Evolutionary conservation across 2,797 vertebrate genomes (phyloP).

Genomic region (Chrosomus eos): DNA sequence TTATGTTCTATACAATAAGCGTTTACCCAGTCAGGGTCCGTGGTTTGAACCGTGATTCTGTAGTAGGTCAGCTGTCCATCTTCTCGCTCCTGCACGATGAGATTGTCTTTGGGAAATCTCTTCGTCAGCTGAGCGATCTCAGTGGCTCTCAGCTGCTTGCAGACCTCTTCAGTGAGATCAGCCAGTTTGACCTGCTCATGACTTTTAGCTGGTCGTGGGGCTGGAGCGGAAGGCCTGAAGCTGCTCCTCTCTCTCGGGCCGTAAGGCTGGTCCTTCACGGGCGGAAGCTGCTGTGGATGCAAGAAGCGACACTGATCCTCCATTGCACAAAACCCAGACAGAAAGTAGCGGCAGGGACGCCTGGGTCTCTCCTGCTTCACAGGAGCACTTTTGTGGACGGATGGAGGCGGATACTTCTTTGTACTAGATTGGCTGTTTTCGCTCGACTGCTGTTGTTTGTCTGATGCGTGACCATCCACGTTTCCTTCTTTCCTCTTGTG

Average conservation of each 20-base stretch:
- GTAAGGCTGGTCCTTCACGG: slow-evolving; percentile 46
- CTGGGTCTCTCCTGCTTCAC: slow-evolving; percentile 30
- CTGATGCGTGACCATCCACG: slow-evolving; percentile 14
- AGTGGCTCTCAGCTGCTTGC: slow-evolving; percentile 74
- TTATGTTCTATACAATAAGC: neutral
- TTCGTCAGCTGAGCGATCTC: slow-evolving; percentile 81
- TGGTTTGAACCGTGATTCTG: slow-evolving; percentile 74
- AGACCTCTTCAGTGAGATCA: slow-evolving; percentile 75
- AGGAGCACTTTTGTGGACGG: slow-evolving; percentile 39
- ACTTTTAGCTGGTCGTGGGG: slow-evolving; percentile 47
- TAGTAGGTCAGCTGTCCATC: slow-evolving; percentile 81
- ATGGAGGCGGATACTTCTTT: slow-evolving; percentile 8
- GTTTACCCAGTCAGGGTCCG: slow-evolving; percentile 85
- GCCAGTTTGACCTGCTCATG: slow-evolving; percentile 73
- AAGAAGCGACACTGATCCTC: slow-evolving; percentile 82
- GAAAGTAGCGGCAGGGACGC: slow-evolving; percentile 79
- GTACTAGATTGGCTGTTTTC: neutral
- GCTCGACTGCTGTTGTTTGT: neutral
- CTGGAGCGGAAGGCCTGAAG: slow-evolving; percentile 45
- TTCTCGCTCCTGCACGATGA: slow-evolving; percentile 81
- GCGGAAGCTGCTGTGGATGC: slow-evolving; percentile 74
- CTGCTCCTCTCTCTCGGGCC: slow-evolving; percentile 15
- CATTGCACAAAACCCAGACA: slow-evolving; percentile 83
- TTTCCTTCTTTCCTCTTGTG: slow-evolving; percentile 13
- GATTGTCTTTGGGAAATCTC: slow-evolving; percentile 80